Conservation (phyloP, 2,888 invertebrate species). For the Drosophila buzzatii region DNA sequence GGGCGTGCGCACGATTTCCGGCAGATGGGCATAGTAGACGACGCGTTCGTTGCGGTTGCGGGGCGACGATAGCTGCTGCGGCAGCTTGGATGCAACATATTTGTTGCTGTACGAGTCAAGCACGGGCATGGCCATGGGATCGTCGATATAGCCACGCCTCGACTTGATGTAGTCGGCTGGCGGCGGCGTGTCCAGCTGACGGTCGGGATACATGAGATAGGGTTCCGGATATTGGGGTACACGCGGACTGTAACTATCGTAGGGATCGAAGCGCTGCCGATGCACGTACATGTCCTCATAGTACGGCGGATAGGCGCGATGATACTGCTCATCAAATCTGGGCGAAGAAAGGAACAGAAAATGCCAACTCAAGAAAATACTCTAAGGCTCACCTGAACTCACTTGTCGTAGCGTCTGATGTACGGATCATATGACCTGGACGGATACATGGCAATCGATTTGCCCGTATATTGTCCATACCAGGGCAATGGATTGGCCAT, state of each 20-base stretch:
- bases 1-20: slow-evolving; percentile 88
- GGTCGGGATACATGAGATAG: slow-evolving; percentile 84
- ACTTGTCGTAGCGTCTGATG: slow-evolving; percentile 84
- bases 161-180: slow-evolving; percentile 78
- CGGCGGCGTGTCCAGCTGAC: slow-evolving; percentile 83
- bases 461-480: slow-evolving; percentile 57
- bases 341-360: neutral
- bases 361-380: neutral
- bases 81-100: slow-evolving; percentile 68
- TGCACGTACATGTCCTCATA: slow-evolving; percentile 83
- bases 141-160: slow-evolving; percentile 78
- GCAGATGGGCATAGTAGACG: slow-evolving; percentile 90
- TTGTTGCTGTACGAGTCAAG: slow-evolving; percentile 59
- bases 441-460: slow-evolving; percentile 77
- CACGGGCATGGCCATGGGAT: slow-evolving; percentile 56
- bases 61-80: slow-evolving; percentile 34
- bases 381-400: slow-evolving; percentile 8
- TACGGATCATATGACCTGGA: slow-evolving; percentile 84
- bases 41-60: slow-evolving; percentile 85
- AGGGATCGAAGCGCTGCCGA: slow-evolving; percentile 84
- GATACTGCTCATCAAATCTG: slow-evolving; percentile 83
- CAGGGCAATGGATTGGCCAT: slow-evolving; percentile 60
- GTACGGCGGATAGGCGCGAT: slow-evolving; percentile 83
- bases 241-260: slow-evolving; percentile 84
- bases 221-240: slow-evolving; percentile 83